Conservation (phyloP, 2,797 vertebrate genomes). For the Gallirallus australis region DNA sequence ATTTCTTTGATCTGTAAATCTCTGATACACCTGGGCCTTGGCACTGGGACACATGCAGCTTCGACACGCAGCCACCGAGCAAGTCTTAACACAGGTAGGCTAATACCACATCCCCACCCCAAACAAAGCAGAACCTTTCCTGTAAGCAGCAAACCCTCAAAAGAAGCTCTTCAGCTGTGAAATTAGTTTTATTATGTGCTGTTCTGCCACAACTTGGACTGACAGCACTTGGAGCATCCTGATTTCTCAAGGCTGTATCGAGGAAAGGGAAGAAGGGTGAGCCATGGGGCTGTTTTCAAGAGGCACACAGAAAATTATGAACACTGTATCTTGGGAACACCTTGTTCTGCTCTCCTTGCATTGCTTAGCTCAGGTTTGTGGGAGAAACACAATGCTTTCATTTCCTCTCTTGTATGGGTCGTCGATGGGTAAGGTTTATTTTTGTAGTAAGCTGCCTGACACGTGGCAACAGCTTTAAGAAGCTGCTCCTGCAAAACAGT, state of each 20-base stretch:
- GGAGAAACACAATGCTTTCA: neutral
- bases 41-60: neutral
- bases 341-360: fast-evolving
- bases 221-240: neutral
- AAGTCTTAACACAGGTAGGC: neutral
- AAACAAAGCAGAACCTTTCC: neutral
- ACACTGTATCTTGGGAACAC: fast-evolving
- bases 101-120: neutral
- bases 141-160: neutral
- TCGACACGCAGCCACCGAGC: fast-evolving
- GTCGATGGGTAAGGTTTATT: neutral
- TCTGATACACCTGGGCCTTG: neutral
- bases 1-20: neutral
- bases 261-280: neutral
- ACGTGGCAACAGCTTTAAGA: fast-evolving
- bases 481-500: neutral
- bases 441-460: neutral
- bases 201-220: neutral
- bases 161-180: neutral
- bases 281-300: neutral
- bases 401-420: neutral
- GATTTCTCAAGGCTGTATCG: neutral
- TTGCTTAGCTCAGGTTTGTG: neutral
- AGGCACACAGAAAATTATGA: neutral
- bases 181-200: neutral